Conservation (phyloP, 2,888 invertebrate genomes). For the Capitulum mitella region DNA sequence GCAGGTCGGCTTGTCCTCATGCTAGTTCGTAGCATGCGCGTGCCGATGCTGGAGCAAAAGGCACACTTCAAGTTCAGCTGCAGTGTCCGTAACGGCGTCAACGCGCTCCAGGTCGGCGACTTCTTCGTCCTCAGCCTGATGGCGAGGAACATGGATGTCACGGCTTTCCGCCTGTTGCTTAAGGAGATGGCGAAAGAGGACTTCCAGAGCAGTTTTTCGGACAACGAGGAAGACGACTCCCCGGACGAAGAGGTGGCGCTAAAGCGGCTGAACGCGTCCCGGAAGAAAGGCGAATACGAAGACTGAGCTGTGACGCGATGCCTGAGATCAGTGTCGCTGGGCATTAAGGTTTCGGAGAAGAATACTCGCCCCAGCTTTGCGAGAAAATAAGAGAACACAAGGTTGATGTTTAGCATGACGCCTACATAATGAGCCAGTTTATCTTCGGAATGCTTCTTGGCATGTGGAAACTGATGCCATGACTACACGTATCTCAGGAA, state of each 20-base stretch:
- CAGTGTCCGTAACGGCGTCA: not conserved
- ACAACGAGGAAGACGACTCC: not conserved
- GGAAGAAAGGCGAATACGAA: not conserved
- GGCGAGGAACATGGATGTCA: constrained; percentile 70
- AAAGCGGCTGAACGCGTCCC: not conserved
- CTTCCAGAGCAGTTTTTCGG: not conserved
- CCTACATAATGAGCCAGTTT: no score
- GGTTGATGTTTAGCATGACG: no score
- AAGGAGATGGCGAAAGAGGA: not conserved
- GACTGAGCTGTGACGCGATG: no score
- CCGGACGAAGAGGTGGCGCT: not conserved
- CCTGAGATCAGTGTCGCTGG: no score
- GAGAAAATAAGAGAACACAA: no score
- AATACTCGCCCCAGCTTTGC: no score
- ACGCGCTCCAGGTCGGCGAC: constrained; percentile 63
- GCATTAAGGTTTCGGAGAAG: no score
- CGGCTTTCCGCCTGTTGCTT: constrained; percentile 12
- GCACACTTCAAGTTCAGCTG: not conserved
- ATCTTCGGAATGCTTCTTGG: no score
- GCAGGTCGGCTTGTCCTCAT: not conserved
- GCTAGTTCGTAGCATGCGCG: not conserved
- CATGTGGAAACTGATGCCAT: no score
- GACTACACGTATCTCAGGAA: no score
- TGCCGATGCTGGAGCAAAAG: constrained; percentile 4
- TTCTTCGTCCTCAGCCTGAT: constrained; percentile 73